phyloP scores from a whole-genome alignment of 1,140 invertebrate genomes.

The Marisa cornuarietis region DNA sequence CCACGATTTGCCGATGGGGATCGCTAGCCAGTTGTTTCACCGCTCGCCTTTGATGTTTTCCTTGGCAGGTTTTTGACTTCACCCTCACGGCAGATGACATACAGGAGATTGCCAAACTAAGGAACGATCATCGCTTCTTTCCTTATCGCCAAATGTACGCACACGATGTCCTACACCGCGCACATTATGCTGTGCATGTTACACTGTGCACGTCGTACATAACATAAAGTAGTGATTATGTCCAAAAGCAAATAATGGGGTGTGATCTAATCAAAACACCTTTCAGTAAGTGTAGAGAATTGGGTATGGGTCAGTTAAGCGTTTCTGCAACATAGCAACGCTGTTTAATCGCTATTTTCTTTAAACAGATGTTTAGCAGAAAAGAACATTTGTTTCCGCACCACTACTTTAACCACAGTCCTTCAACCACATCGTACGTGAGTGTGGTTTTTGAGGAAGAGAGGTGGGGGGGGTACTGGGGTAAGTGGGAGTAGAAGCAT shows the following conservation, averaged over 20 bases:
- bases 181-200: neutral
- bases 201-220: too few species aligned
- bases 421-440: too few species aligned
- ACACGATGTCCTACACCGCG: neutral
- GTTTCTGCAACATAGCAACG: neutral
- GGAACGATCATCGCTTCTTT: slow-evolving; percentile 17
- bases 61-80: slow-evolving; percentile 15
- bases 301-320: neutral
- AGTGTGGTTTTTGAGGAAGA: too few species aligned
- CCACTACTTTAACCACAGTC: too few species aligned
- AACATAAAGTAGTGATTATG: too few species aligned
- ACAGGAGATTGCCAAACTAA: slow-evolving; percentile 1
- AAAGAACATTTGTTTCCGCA: too few species aligned
- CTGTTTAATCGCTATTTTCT: too few species aligned
- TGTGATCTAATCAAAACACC: neutral
- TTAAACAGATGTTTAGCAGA: too few species aligned
- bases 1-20: neutral
- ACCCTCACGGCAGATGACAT: slow-evolving; percentile 12
- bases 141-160: slow-evolving; percentile 14
- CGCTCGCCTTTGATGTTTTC: neutral
- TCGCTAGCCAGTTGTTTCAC: neutral
- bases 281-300: neutral
- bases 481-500: too few species aligned
- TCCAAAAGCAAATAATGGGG: too few species aligned
- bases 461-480: too few species aligned